phyloP scores from a whole-genome alignment of 2,888 invertebrate genomes.

The Lepidocyrtinus sp. region DNA sequence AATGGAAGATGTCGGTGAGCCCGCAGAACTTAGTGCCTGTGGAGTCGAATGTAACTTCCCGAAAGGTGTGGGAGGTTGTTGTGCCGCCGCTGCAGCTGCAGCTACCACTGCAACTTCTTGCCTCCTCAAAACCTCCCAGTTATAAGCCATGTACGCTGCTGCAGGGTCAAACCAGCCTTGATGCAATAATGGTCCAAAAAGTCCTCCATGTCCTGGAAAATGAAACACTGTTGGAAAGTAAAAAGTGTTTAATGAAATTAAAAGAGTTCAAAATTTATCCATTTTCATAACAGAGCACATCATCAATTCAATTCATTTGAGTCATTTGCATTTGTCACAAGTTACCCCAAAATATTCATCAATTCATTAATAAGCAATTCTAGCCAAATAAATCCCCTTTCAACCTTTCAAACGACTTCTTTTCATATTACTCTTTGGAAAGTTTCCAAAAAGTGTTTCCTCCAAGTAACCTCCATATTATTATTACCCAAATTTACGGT shows the following conservation, averaged over 20 bases:
- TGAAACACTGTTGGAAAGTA: conserved; percentile 64
- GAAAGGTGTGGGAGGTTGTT: conserved; percentile 25
- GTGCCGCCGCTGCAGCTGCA: conserved; percentile 46
- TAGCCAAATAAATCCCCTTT: no score
- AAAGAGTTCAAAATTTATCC: conserved; percentile 1
- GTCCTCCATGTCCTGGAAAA: conserved; percentile 76
- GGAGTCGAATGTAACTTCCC: conserved; percentile 34
- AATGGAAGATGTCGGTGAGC: conserved; percentile 42
- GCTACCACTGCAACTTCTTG: conserved; percentile 72
- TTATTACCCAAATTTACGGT: neutral
- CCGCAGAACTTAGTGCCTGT: conserved; percentile 38
- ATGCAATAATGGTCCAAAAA: conserved; percentile 79
- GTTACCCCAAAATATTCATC: neutral
- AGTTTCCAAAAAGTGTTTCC: neutral
- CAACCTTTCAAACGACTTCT: neutral
- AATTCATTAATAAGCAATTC: no score
- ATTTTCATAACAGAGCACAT: neutral
- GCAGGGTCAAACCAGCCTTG: conserved; percentile 88
- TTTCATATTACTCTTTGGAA: neutral
- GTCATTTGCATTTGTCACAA: neutral
- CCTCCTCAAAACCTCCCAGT: conserved; percentile 82
- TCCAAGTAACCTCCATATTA: neutral
- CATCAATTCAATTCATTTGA: neutral
- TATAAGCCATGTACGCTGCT: conserved; percentile 82
- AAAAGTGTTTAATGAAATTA: conserved; percentile 6